These are phyloP conservation scores for Sorex araneus DNA, from an alignment of 2,113 vertebrate genomes.

Conservation along the genomic window DNA sequence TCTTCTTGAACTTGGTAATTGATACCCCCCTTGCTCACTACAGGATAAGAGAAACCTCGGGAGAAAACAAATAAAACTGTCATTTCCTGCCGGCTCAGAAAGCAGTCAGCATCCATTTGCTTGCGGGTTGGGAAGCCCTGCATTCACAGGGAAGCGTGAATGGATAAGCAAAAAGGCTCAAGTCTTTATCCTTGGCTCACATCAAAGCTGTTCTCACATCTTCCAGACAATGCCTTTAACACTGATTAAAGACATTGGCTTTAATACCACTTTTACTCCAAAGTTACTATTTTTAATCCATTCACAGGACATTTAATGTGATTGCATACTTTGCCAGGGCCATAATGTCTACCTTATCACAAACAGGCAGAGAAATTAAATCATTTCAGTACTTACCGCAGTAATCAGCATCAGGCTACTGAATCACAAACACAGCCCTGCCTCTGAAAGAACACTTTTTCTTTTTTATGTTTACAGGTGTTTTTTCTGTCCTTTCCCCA, in stretches of 20 bases:
- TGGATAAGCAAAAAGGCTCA: slow-evolving; percentile 66
- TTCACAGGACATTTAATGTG: slow-evolving; percentile 65
- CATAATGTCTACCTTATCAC: slow-evolving; percentile 64
- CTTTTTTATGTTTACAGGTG: slow-evolving; percentile 32
- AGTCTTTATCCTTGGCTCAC: slow-evolving; percentile 73
- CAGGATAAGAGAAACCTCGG: slow-evolving; percentile 73
- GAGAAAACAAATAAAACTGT: slow-evolving; percentile 70
- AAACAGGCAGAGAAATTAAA: slow-evolving; percentile 61
- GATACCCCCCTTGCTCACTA: slow-evolving; percentile 77
- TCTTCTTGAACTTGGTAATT: slow-evolving; percentile 82
- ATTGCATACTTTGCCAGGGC: slow-evolving; percentile 59
- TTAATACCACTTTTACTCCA: slow-evolving; percentile 63
- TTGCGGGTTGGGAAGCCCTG: slow-evolving; percentile 68
- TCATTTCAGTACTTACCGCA: slow-evolving; percentile 27
- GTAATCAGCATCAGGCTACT: slow-evolving; percentile 30
- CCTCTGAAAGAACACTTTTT: slow-evolving; percentile 22
- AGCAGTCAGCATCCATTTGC: slow-evolving; percentile 70
- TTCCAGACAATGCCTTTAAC: not conserved
- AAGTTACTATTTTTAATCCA: slow-evolving; percentile 77
- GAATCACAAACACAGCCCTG: slow-evolving; percentile 62
- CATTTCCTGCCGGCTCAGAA: slow-evolving; percentile 73
- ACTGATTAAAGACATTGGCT: not conserved
- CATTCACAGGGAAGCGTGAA: slow-evolving; percentile 77
- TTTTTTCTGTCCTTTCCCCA: no score
- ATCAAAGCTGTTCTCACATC: slow-evolving; percentile 62